Conservation (phyloP, 2,113 vertebrate genomes). For the Eolophus roseicapilla region DNA sequence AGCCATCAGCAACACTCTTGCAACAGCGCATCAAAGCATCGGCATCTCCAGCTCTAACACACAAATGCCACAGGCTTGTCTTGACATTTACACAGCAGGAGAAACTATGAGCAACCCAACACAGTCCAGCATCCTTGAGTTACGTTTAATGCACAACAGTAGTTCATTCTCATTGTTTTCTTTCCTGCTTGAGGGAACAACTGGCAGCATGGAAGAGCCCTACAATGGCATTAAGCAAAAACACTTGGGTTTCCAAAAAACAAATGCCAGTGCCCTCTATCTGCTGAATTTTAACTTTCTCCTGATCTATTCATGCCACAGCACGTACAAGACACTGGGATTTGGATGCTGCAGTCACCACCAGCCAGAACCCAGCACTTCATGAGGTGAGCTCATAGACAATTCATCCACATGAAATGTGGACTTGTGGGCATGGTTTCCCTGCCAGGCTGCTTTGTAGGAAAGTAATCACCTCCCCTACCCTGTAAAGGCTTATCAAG, state of each 20-base stretch:
- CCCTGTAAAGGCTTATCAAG: not conserved
- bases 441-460: not conserved
- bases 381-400: not conserved
- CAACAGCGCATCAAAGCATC: not conserved
- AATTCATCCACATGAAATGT: not conserved
- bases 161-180: not conserved
- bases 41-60: not conserved
- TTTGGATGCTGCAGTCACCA: not conserved
- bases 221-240: not conserved
- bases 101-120: not conserved
- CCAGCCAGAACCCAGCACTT: not conserved
- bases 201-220: not conserved
- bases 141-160: accelerated
- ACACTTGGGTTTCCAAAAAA: not conserved
- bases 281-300: not conserved
- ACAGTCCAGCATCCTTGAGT: accelerated
- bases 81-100: not conserved
- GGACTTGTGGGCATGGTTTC: not conserved
- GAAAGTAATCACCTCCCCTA: accelerated
- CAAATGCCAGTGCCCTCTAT: not conserved
- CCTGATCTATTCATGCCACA: not conserved
- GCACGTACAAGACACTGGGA: accelerated
- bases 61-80: not conserved
- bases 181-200: not conserved
- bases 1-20: not conserved